These are phyloP conservation scores for Prochilodus magdalenae DNA, from an alignment of 2,113 vertebrate species.

Conservation along the genomic window DNA sequence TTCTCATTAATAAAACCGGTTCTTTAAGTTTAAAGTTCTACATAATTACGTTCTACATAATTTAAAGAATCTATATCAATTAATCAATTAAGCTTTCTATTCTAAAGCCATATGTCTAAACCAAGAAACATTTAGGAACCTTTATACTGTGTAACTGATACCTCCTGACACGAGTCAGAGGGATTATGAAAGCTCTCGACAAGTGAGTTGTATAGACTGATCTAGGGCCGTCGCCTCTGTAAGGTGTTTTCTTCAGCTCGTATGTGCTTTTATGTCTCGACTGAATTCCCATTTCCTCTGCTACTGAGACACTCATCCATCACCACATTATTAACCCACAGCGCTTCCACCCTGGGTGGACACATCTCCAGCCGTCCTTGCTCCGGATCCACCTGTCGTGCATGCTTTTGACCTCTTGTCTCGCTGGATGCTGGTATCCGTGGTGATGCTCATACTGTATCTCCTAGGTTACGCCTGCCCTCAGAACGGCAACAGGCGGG, in stretches of 20 bases:
- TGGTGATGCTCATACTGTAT: conserved; percentile 76
- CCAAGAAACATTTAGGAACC: too few relatives aligned
- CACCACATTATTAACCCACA: background rate
- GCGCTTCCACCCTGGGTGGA: background rate
- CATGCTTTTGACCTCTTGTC: conserved; percentile 67
- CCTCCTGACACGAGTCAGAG: too few relatives aligned
- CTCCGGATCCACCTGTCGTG: conserved; percentile 8
- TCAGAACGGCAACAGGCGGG: conserved; percentile 85
- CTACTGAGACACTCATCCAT: conserved; percentile 24
- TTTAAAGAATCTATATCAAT: too few relatives aligned
- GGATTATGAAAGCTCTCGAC: too few relatives aligned
- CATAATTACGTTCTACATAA: too few relatives aligned
- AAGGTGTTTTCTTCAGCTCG: background rate
- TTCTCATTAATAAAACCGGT: too few relatives aligned
- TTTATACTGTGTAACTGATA: too few relatives aligned
- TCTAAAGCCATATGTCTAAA: too few relatives aligned
- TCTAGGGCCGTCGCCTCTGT: background rate
- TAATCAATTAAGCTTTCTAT: too few relatives aligned
- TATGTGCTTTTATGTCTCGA: background rate
- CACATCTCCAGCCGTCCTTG: background rate
- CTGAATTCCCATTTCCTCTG: background rate
- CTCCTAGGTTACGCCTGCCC: conserved; percentile 89
- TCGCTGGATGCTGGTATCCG: conserved; percentile 43
- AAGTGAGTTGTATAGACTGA: too few relatives aligned
- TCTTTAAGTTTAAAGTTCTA: too few relatives aligned